phyloP scores from a whole-genome alignment of 2,888 invertebrate species.

The Hanleya hanleyi region DNA sequence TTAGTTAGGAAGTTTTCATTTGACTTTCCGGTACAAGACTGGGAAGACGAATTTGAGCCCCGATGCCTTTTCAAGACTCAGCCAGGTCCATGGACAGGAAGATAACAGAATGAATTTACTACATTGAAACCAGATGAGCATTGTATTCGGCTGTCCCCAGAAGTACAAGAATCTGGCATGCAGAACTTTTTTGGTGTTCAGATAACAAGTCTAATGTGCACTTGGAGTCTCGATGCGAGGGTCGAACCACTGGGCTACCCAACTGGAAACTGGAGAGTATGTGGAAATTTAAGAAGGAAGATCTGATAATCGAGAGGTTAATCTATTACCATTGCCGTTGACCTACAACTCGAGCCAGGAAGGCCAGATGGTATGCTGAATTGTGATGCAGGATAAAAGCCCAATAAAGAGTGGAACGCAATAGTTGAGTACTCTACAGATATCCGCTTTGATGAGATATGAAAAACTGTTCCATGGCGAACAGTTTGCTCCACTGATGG shows the following conservation, averaged over 20 bases:
- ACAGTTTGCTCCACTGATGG: too few relatives aligned
- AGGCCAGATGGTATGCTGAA: too few relatives aligned
- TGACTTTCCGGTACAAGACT: constrained; percentile 18
- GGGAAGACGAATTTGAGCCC: constrained; percentile 22
- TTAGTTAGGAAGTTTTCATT: constrained; percentile 26
- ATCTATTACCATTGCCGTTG: background rate
- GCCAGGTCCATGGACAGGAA: background rate
- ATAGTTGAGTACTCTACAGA: too few relatives aligned
- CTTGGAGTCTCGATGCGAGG: background rate
- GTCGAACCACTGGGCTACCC: background rate
- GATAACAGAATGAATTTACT: background rate
- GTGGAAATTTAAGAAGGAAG: background rate
- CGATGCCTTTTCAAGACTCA: constrained; percentile 25
- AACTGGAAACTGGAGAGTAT: background rate
- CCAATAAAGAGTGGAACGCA: too few relatives aligned
- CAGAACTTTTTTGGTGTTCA: background rate
- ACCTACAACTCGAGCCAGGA: too few relatives aligned
- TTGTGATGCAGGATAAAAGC: too few relatives aligned
- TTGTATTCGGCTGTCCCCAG: background rate
- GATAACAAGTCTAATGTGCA: too few relatives aligned
- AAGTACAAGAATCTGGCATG: background rate
- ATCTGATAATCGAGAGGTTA: background rate
- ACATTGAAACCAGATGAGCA: background rate
- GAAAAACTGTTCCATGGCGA: too few relatives aligned
- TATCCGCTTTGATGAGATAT: too few relatives aligned